Evolutionary conservation across 2,113 vertebrate genomes (phyloP).

Genomic region (Pogonocichla stellata): DNA sequence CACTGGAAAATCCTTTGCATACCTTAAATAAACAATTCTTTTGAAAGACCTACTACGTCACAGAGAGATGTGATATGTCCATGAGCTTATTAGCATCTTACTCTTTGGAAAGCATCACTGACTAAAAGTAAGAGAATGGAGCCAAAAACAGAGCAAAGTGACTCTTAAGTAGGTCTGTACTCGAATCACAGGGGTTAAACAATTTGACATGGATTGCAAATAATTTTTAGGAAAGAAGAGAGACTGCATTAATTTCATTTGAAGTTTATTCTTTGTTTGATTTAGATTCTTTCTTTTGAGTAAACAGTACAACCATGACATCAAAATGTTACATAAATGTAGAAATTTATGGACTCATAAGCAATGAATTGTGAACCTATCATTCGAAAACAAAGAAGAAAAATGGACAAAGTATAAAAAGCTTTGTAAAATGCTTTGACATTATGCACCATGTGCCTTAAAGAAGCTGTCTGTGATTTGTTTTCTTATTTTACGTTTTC

Average conservation of each 20-base stretch:
- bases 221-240: background rate
- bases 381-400: background rate
- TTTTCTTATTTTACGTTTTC: background rate
- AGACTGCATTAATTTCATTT: background rate
- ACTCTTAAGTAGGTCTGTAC: background rate
- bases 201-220: background rate
- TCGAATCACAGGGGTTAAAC: background rate
- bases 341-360: background rate
- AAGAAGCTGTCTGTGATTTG: background rate
- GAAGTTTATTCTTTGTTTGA: background rate
- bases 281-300: background rate
- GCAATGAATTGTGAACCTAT: background rate
- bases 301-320: background rate
- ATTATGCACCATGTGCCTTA: background rate
- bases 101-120: background rate
- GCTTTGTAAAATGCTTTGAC: background rate
- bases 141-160: background rate
- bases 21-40: background rate
- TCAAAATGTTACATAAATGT: background rate
- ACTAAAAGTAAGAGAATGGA: background rate
- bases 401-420: background rate
- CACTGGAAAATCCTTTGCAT: background rate
- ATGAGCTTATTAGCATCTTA: background rate
- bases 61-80: accelerated
- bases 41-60: background rate